Conservation (phyloP, 2,113 vertebrate genomes). For the Corvus cornix region DNA sequence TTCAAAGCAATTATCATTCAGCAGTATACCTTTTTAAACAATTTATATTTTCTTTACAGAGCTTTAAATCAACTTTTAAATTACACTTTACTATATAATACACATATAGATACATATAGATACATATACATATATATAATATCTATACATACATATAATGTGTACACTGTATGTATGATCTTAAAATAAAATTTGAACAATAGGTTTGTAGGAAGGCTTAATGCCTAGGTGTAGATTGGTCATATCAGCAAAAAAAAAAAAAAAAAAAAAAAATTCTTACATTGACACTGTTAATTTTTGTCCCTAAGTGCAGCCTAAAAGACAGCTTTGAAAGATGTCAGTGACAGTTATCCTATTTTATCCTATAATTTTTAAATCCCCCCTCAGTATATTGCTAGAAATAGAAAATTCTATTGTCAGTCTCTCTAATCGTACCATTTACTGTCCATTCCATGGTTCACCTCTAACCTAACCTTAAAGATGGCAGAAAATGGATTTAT, state of each 20-base stretch:
- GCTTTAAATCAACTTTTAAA: background rate
- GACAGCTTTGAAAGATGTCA: background rate
- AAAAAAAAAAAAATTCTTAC: background rate
- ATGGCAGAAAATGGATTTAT: background rate
- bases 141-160: background rate
- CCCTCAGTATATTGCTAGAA: slow-evolving; percentile 24
- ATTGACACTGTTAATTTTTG: background rate
- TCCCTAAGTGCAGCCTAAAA: background rate
- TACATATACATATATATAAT: background rate
- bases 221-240: background rate
- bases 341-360: slow-evolving; percentile 46
- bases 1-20: background rate
- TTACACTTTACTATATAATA: background rate
- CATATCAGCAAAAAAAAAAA: background rate
- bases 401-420: slow-evolving; percentile 33
- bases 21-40: background rate
- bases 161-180: background rate
- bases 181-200: background rate
- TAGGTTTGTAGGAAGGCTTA: background rate
- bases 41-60: background rate
- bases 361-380: slow-evolving; percentile 53
- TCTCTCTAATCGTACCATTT: slow-evolving; percentile 12
- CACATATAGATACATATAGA: background rate
- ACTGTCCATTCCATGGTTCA: slow-evolving; percentile 4
- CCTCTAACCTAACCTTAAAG: slow-evolving; percentile 30